phyloP scores from a whole-genome alignment of 1,140 invertebrate species.

The Ruditapes philippinarum region DNA sequence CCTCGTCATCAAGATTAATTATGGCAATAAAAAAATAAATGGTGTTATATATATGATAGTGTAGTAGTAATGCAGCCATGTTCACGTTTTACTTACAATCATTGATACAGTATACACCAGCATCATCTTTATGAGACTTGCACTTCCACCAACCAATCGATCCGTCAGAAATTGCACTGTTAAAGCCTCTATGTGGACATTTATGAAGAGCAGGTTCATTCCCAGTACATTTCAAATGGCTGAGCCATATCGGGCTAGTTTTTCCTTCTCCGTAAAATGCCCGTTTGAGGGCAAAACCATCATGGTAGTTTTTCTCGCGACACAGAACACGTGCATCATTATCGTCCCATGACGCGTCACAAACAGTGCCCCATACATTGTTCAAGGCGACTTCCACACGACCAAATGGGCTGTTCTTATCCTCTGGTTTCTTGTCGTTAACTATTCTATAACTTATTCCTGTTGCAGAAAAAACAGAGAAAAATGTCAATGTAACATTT shows the following conservation, averaged over 20 bases:
- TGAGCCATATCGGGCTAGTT: constrained; percentile 75
- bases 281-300: constrained; percentile 74
- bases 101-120: constrained; percentile 80
- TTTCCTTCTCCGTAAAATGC: constrained; percentile 52
- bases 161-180: constrained; percentile 60
- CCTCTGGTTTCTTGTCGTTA: constrained; percentile 76
- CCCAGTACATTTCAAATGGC: constrained; percentile 74
- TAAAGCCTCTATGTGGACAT: constrained; percentile 79
- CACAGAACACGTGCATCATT: constrained; percentile 80
- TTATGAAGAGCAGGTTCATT: constrained; percentile 69
- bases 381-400: constrained; percentile 90
- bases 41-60: too few species aligned
- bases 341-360: constrained; percentile 78
- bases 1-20: too few species aligned
- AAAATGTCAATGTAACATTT: too few species aligned
- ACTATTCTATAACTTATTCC: constrained; percentile 73
- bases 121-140: constrained; percentile 79
- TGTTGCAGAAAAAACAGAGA: too few species aligned
- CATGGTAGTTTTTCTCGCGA: constrained; percentile 75
- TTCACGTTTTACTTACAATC: constrained; percentile 82
- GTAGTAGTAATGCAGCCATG: too few species aligned
- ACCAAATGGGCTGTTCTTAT: constrained; percentile 87
- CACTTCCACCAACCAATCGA: constrained; percentile 69
- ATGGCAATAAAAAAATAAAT: too few species aligned
- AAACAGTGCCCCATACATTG: constrained; percentile 83